Conservation (phyloP, 23 tunicate genomes). For the Corella eumyota region DNA sequence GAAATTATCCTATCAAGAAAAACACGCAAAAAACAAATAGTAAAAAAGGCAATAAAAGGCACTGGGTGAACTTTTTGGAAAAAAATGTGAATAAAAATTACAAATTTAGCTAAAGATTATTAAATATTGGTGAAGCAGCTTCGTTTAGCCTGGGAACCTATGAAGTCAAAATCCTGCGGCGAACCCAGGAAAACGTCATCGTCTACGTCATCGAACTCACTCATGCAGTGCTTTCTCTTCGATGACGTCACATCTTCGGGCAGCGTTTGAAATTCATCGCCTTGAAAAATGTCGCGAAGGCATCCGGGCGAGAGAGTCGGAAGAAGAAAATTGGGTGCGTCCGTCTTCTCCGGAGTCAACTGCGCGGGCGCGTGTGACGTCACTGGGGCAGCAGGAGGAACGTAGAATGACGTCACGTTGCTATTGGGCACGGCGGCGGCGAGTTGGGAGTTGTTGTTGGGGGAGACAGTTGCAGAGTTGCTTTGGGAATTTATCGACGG, state of each 20-base stretch:
- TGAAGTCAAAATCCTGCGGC: conserved; percentile 14
- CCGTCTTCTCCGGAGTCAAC: neutral
- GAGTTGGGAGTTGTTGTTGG: neutral
- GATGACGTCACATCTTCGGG: neutral
- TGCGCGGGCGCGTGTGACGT: conserved; percentile 3
- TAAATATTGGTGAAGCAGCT: conserved; percentile 1
- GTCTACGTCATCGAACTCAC: conserved; percentile 22
- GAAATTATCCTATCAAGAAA: no score
- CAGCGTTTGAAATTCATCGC: conserved; percentile 1
- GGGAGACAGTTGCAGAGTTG: conserved; percentile 1
- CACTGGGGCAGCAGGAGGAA: neutral
- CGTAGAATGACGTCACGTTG: neutral
- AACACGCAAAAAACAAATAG: no score
- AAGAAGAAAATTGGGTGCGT: neutral
- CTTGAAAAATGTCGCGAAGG: conserved; percentile 17
- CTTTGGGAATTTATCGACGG: conserved; percentile 3
- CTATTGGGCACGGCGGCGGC: neutral
- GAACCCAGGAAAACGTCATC: conserved; percentile 40
- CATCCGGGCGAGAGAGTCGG: conserved; percentile 28
- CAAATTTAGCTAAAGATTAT: no score
- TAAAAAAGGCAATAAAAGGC: no score
- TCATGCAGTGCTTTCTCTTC: conserved; percentile 11
- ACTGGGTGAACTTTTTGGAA: no score
- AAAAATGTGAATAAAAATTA: no score
- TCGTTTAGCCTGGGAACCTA: conserved; percentile 1